Percentiles rank a stretch among this genome's conserved stretches.
Evolutionary conservation across 2,113 vertebrate species (phyloP).

Genomic region (Ancistrus triradiatus): DNA sequence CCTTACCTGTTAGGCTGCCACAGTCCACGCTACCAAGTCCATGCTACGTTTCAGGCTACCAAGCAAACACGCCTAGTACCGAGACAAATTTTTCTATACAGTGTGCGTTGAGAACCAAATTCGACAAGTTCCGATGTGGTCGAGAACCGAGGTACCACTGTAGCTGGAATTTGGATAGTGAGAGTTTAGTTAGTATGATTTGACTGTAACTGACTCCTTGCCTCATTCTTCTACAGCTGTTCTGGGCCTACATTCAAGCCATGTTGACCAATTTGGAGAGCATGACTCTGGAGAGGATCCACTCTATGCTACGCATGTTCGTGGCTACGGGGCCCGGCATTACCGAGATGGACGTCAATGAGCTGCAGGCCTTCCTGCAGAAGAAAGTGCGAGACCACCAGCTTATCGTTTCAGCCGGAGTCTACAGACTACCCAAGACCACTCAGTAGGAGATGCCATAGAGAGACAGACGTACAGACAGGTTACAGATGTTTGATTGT

Average conservation of each 20-base stretch:
- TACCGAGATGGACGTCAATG: slow-evolving; percentile 87
- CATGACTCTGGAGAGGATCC: slow-evolving; percentile 92
- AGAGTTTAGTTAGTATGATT: too few relatives aligned
- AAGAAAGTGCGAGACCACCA: slow-evolving; percentile 93
- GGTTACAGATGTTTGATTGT: too few relatives aligned
- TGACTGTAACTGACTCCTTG: neutral
- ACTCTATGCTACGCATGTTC: slow-evolving; percentile 97
- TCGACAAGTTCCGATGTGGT: too few relatives aligned
- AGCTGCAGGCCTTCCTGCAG: slow-evolving; percentile 91
- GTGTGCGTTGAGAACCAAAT: too few relatives aligned
- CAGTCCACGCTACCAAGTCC: too few relatives aligned
- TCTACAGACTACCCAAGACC: slow-evolving; percentile 91
- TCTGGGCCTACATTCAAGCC: slow-evolving; percentile 98
- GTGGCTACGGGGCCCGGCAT: slow-evolving; percentile 88
- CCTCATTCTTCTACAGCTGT: slow-evolving; percentile 69
- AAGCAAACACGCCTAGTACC: too few relatives aligned
- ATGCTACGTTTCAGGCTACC: too few relatives aligned
- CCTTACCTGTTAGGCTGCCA: too few relatives aligned
- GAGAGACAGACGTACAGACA: neutral
- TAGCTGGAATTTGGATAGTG: neutral
- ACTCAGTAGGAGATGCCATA: slow-evolving; percentile 47
- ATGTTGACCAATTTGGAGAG: slow-evolving; percentile 98
- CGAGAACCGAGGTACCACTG: too few relatives aligned
- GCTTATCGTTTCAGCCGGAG: slow-evolving; percentile 77
- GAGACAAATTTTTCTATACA: too few relatives aligned